Conservation (phyloP, 92 coral and sea anemone genomes). For the Zoanthus sociatus region DNA sequence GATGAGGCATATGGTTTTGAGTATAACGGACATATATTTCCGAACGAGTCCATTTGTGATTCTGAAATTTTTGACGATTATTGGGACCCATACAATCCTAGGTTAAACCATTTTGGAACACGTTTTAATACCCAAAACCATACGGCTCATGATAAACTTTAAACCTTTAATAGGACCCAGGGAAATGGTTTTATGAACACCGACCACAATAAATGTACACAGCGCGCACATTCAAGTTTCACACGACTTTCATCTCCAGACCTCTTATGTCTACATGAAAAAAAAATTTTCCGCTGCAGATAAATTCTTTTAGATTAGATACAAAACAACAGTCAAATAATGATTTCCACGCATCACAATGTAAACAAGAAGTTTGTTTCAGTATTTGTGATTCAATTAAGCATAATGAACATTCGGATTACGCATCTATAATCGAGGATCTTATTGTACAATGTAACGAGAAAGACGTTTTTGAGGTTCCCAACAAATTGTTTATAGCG, state of each 20-base stretch:
- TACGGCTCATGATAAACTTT: not conserved
- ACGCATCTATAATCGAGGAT: conserved; percentile 1
- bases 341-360: not conserved
- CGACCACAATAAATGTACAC: not conserved
- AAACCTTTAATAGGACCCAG: not conserved
- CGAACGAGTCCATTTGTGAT: conserved; percentile 29
- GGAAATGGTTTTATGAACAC: not conserved
- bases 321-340: not conserved
- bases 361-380: not conserved
- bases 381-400: too few relatives aligned
- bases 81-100: not conserved
- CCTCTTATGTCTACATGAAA: not conserved
- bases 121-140: conserved; percentile 16
- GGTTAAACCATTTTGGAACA: conserved; percentile 2
- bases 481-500: not conserved
- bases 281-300: not conserved
- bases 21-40: conserved; percentile 27
- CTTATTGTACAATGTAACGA: conserved; percentile 4
- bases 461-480: not conserved
- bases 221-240: not conserved
- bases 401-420: not conserved
- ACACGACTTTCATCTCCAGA: not conserved
- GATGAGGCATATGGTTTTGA: conserved; percentile 5
- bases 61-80: not conserved
- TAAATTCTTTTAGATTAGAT: not conserved